Conservation (phyloP, 2,113 vertebrate species). For the Charina bottae region DNA sequence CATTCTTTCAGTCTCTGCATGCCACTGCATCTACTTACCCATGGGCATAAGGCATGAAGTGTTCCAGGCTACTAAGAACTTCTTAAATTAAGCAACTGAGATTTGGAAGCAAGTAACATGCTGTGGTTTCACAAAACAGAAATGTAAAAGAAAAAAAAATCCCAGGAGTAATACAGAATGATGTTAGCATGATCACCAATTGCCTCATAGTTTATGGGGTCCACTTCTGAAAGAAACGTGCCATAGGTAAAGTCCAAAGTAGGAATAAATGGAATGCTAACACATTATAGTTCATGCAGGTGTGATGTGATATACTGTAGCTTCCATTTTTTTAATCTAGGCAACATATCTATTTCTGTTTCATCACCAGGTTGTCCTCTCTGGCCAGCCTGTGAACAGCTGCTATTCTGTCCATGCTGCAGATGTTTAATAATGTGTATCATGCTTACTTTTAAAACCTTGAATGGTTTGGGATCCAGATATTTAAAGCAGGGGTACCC, state of each 20-base stretch:
- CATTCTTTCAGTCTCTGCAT: constrained; percentile 46
- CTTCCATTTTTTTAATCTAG: neutral
- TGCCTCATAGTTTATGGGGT: neutral
- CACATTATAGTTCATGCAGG: neutral
- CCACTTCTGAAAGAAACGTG: neutral
- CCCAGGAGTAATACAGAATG: constrained; percentile 20
- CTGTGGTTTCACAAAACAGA: constrained; percentile 37
- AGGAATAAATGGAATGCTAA: neutral
- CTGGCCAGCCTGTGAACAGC: neutral
- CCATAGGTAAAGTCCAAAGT: neutral
- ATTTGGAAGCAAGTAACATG: constrained; percentile 45
- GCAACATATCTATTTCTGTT: neutral
- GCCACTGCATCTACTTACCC: constrained; percentile 42
- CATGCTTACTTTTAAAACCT: neutral
- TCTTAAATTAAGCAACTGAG: constrained; percentile 61
- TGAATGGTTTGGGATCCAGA: neutral
- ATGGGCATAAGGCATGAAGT: constrained; percentile 49
- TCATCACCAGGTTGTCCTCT: neutral
- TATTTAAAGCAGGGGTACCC: too few species aligned
- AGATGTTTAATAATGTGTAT: neutral
- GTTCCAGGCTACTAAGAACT: constrained; percentile 52
- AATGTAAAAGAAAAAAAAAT: constrained; percentile 16
- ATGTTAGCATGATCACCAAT: constrained; percentile 16
- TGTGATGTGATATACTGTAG: too few species aligned
- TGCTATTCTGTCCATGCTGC: neutral